A percentile compares a stretch with the other conserved stretches of the same genome.
These are phyloP conservation scores for Latheticus oryzae DNA, from an alignment of 2,888 invertebrate species.

Conservation along the genomic window DNA sequence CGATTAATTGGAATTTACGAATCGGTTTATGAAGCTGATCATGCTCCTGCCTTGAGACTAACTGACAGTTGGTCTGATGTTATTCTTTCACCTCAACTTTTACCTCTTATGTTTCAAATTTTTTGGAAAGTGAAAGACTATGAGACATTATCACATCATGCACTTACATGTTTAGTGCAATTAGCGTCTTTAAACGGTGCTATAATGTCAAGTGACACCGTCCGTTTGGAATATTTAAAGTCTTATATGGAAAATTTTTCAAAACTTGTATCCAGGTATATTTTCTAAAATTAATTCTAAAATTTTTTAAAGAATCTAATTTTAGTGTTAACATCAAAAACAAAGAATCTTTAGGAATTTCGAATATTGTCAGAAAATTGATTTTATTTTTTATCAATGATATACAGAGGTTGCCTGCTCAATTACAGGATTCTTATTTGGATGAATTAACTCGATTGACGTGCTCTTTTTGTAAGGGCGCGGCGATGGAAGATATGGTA, in stretches of 20 bases:
- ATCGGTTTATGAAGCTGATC: constrained; percentile 75
- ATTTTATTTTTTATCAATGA: constrained; percentile 70
- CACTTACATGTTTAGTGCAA: constrained; percentile 85
- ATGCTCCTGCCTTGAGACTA: constrained; percentile 71
- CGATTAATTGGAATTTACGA: constrained; percentile 79
- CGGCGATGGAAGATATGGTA: constrained; percentile 75
- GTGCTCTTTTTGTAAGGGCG: constrained; percentile 73
- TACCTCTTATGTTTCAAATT: constrained; percentile 84
- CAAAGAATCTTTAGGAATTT: constrained; percentile 76
- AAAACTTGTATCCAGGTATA: constrained; percentile 70
- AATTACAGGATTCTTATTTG: constrained; percentile 69
- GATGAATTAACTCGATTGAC: constrained; percentile 73
- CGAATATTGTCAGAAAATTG: constrained; percentile 74
- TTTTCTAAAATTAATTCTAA: too few relatives aligned
- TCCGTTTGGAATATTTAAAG: constrained; percentile 69
- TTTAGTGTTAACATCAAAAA: constrained; percentile 71
- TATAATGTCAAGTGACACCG: constrained; percentile 65
- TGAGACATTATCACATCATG: constrained; percentile 80
- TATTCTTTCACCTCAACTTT: constrained; percentile 78
- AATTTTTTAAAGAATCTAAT: too few relatives aligned
- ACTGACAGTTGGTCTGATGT: constrained; percentile 80
- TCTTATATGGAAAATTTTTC: constrained; percentile 73
- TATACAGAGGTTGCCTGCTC: constrained; percentile 65
- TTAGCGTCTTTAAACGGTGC: constrained; percentile 77
- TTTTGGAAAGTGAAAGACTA: constrained; percentile 85